Evolutionary conservation across 1,140 invertebrate species (phyloP), one percentile per base, ranked within the genome.

Genomic region (Philotrypesis tridentata): DNA sequence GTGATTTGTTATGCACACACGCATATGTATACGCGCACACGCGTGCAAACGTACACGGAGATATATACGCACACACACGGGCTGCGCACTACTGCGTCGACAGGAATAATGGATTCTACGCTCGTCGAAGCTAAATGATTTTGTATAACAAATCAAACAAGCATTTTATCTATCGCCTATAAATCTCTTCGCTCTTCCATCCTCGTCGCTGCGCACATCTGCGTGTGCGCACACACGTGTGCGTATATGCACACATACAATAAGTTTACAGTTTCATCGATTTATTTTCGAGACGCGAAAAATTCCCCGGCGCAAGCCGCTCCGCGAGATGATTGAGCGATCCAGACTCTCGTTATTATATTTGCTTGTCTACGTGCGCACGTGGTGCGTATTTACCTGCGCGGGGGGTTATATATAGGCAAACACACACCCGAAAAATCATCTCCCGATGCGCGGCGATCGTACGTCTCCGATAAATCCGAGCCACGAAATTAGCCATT

Each of bases 391-490:
- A n/a, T n/a, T n/a, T n/a, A n/a, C n/a, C n/a, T n/a, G n/a, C n/a
- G n/a, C n/a, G n/a, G n/a, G n/a, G n/a, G n/a, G n/a, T 7, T 68
- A 68, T 29, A 33, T 68, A 68, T 29, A 65, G 31, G 31, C 21
- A 33, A 33, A 68, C 17, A 65, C 8, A 29, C 25, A 4, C 11
- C 9, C 25, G 23, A 65, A 65, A 65, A 55, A 17, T 17, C 21
- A 21, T 17, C 43, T 67, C 33, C 67, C 37, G 61, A n/a, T n/a
- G n/a, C n/a, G n/a, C n/a, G n/a, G 37, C 63, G 76, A 78, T 70
- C 65, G 11, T 11, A 12, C 37, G 25, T 14, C n/a, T 1, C 12
- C 37, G 43, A 55, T 68, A 63, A 79, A 72, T 31, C 21, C 31
- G 27, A 21, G 40, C 68, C 27, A 60, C 29, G 29, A 21, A 55